Base-by-base conservation (phyloP, 1,140 invertebrate genomes). In the Drosophila bocki region DNA sequence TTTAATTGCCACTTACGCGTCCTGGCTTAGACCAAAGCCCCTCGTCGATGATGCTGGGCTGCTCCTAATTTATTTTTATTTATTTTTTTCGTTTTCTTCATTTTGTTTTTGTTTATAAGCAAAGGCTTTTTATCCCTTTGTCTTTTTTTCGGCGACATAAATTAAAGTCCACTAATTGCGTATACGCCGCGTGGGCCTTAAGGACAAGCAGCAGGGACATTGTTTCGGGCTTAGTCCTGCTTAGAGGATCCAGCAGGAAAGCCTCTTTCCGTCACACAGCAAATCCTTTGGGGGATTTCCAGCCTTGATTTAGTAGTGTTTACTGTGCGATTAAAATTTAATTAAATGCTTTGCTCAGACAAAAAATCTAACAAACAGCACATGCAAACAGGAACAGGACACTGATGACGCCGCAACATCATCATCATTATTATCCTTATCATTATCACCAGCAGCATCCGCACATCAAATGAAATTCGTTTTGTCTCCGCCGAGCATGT, bases 91-190 rank as follows among this genome's bases (percentile, higher is more conserved):
- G 22, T 32, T 12, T 51, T 51, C 17, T 42, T 39, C 2, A 17
- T 42, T 26, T 8, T 48, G 1, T 15, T 50, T 8, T 29, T 51
- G 48, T 29, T 48, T 48, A 29, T 48, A 48, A 65, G 67, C 59
- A 81, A 85, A 75, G 37, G 61, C 84, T 78, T 84, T 88, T 84
- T 88, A 88, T 90, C 78, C 84, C 39, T 87, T 90, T 88, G 85
- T 88, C 85, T 78, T 78, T 86, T 86, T 29, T 53, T 45, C 15
- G 58, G 45, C 45, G 44, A 59, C 78, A 68, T 80, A 70, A 87
- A 79, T 77, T 62, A 63, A 67, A 65, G 68, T 90, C 78, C 84
- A 80, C 85, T 88, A 88, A 88, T 88, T 90, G 83, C 84, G 84
- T 87, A 88, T 88, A 88, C 85, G 85, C 77, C 41, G 80, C 85